Percentiles rank a stretch among this genome's conserved stretches.
These are phyloP conservation scores for Lepidotrigona ventralis DNA, from an alignment of 1,140 invertebrate genomes.

Conservation along the genomic window DNA sequence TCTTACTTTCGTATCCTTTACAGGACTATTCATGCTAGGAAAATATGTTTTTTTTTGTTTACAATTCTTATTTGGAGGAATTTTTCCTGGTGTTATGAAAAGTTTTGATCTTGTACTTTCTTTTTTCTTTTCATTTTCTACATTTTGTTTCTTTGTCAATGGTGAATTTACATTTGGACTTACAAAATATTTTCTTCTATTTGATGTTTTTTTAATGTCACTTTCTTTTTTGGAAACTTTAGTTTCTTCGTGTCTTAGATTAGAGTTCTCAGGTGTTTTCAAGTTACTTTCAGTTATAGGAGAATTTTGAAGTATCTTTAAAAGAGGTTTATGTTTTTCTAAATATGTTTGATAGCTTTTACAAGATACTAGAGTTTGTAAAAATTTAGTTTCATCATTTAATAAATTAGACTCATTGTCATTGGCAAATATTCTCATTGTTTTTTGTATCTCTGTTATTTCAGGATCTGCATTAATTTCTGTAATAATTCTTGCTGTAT, in stretches of 20 bases:
- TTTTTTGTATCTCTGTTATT: conserved; percentile 16
- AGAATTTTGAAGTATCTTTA: conserved; percentile 48
- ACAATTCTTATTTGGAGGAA: background rate
- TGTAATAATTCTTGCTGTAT: conserved; percentile 66
- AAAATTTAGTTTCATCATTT: conserved; percentile 52
- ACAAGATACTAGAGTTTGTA: conserved; percentile 61
- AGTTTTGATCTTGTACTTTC: conserved; percentile 22
- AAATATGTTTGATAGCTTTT: conserved; percentile 63
- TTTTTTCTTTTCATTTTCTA: background rate
- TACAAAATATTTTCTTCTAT: background rate
- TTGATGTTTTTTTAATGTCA: background rate
- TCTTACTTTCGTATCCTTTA: background rate
- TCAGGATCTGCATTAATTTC: conserved; percentile 61
- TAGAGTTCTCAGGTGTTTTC: background rate
- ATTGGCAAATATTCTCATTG: conserved; percentile 17
- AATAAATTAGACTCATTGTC: conserved; percentile 25
- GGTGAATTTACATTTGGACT: conserved; percentile 17
- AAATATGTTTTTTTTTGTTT: conserved; percentile 59
- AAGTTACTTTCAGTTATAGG: background rate
- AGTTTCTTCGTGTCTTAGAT: background rate
- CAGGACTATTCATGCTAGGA: background rate
- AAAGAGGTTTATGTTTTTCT: conserved; percentile 48
- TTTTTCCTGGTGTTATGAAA: conserved; percentile 59
- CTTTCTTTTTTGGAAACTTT: background rate
- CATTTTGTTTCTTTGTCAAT: background rate